Conservation (phyloP, 2,888 invertebrate species). For the Synanthedon myopaeformis region DNA sequence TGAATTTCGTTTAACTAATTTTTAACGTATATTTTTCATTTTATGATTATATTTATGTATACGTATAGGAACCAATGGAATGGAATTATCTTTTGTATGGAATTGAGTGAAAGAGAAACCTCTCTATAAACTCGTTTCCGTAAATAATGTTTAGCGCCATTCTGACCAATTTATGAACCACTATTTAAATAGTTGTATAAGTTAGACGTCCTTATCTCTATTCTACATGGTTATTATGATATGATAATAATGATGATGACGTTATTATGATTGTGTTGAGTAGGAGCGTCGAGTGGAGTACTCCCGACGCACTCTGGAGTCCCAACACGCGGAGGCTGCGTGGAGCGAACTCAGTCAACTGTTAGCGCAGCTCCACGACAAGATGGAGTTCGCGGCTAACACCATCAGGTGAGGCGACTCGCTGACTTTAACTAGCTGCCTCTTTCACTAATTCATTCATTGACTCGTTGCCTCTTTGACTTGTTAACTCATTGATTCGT, state of each 20-base stretch:
- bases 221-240: constrained; percentile 2
- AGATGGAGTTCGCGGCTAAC: constrained; percentile 94
- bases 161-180: too few relatives aligned
- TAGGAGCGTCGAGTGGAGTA: constrained; percentile 81
- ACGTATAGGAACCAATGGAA: too few relatives aligned
- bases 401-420: constrained; percentile 71
- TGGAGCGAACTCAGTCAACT: constrained; percentile 91
- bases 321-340: constrained; percentile 85
- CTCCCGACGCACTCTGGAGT: constrained; percentile 79
- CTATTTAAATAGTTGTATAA: too few relatives aligned
- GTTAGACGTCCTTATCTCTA: constrained; percentile 3
- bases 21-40: too few relatives aligned
- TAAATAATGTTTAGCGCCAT: too few relatives aligned
- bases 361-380: constrained; percentile 88
- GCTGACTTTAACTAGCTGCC: neutral
- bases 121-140: too few relatives aligned
- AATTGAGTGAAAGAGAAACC: too few relatives aligned
- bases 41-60: too few relatives aligned
- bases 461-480: neutral
- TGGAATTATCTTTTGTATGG: too few relatives aligned
- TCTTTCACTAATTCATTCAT: neutral
- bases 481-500: neutral
- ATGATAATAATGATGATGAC: neutral
- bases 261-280: neutral
- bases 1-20: too few relatives aligned